Evolutionary conservation across 1,140 invertebrate genomes (phyloP).

Genomic region (Diuraphis noxia): DNA sequence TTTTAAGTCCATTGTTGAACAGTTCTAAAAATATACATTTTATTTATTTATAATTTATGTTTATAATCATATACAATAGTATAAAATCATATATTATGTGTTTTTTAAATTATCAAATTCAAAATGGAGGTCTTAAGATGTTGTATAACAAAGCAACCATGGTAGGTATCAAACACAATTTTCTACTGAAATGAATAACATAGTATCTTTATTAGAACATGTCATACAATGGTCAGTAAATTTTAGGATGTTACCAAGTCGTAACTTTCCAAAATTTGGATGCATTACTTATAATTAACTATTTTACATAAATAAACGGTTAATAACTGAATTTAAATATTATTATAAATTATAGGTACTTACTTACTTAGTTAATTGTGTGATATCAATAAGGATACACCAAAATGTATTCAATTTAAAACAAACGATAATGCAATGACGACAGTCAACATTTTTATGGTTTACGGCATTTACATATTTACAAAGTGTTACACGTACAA

Average conservation of each 20-base stretch:
- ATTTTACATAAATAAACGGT: not conserved
- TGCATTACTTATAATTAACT: not conserved
- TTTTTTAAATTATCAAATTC: not conserved
- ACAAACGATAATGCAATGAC: not conserved
- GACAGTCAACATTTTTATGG: not conserved
- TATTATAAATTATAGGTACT: not conserved
- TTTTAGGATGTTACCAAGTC: not conserved
- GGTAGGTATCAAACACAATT: not conserved
- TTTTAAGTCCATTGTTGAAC: slow-evolving; percentile 3
- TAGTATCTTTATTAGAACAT: not conserved
- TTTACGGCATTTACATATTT: not conserved
- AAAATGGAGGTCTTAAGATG: not conserved
- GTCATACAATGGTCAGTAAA: not conserved
- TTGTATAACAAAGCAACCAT: not conserved
- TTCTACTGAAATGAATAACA: not conserved
- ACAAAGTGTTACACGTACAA: not conserved
- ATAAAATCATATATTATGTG: not conserved
- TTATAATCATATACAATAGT: not conserved
- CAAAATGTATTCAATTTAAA: not conserved
- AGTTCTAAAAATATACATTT: not conserved
- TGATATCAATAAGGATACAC: not conserved
- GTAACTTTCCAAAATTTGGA: not conserved
- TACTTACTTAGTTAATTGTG: not conserved
- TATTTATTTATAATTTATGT: not conserved
- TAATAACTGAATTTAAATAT: not conserved